phyloP scores from a whole-genome alignment of 2,797 vertebrate species.

The Erithacus rubecula region DNA sequence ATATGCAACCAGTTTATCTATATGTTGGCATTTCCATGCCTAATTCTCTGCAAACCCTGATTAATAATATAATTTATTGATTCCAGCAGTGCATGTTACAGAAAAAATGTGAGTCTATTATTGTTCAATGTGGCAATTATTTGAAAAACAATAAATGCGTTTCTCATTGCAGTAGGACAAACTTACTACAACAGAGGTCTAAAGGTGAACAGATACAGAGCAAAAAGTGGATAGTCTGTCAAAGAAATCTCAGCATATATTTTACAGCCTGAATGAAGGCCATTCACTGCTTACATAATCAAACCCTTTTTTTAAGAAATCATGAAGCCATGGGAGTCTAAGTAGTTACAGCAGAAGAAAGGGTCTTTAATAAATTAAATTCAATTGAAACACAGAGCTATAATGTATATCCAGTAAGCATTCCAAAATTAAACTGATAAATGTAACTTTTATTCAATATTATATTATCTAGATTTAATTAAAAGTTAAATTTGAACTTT shows the following conservation, averaged over 20 bases:
- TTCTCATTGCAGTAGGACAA: not conserved
- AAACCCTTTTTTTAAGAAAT: not conserved
- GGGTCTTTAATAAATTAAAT: conserved; percentile 4
- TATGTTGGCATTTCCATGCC: not conserved
- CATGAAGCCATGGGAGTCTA: not conserved
- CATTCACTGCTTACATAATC: not conserved
- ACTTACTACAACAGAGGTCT: not conserved
- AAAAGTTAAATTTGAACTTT: conserved; percentile 60
- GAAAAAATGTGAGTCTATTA: not conserved
- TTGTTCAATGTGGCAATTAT: not conserved
- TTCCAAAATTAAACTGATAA: conserved; percentile 55
- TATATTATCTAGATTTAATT: conserved; percentile 59
- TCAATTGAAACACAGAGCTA: not conserved
- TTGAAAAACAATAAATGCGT: not conserved
- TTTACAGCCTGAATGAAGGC: not conserved
- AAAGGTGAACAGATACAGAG: not conserved
- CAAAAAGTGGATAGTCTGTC: not conserved
- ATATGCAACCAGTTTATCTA: not conserved
- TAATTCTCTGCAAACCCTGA: not conserved
- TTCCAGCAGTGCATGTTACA: not conserved
- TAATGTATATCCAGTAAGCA: conserved; percentile 33
- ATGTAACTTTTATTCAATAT: conserved; percentile 46
- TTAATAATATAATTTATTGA: not conserved
- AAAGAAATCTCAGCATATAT: not conserved
- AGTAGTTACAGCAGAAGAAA: not conserved